Evolutionary conservation across 2,113 vertebrate species (phyloP), one percentile per base, ranked within the genome.

Genomic region (Prionailurus viverrinus): DNA sequence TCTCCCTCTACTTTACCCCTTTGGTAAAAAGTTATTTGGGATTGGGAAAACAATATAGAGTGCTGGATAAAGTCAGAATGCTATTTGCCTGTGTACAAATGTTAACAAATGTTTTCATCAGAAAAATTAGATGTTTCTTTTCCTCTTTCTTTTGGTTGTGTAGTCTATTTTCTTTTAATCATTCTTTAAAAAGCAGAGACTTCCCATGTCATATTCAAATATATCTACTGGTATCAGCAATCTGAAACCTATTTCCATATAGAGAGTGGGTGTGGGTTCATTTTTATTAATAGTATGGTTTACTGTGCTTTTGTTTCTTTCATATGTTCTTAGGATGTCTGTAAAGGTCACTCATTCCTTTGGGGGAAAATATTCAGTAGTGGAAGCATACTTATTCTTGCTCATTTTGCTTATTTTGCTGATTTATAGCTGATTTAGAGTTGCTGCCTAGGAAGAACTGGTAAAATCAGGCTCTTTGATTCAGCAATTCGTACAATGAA

Each of bases 11-110:
- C 14, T 83, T 36, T 80, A 29, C 48, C 69, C 33, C 7, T 80
- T 13, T 76, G 36, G 14, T 84, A 48, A 74, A 73, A 83, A 79
- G n/a, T 45, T 45, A 7, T 79, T 53, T 89, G 65, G 14, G 12
- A 18, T 23, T 23, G 23, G 58, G 21, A 66, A 71, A 71, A 69
- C 65, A 71, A 2, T 63, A 21, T 21, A 83, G 63, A 84, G 45
- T 48, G 53, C 74, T 94, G 27, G 13, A 1, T 74, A 82, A 94
- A 85, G 76, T 74, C n/a, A 94, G 48, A 90, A 69, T 93, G n/a
- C 51, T 79, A 0, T 73, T 90, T 55, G 45, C 71, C 78, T 92
- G 6, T 83, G 23, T 82, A 68, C 58, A 85, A 41, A 80, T 78
- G 29, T 9, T 45, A 45, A 45, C 45, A 51, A 33, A 95, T 27